Evolutionary conservation across 2,888 invertebrate genomes (phyloP).

Genomic region (Morpho achilles): DNA sequence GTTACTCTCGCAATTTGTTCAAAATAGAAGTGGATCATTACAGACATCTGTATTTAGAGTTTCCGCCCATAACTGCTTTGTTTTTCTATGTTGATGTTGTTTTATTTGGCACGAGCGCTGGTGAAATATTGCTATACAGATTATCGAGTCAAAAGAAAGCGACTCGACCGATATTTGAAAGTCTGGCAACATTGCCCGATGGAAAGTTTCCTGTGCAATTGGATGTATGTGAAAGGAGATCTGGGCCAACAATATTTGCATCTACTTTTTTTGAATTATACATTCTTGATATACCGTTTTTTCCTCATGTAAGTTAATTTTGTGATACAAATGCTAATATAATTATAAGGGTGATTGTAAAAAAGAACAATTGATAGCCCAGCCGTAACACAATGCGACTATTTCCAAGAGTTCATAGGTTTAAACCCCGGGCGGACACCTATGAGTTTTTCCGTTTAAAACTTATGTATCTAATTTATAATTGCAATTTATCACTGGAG

Average conservation of each 20-base stretch:
- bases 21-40: constrained; percentile 57
- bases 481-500: too few species aligned
- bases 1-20: constrained; percentile 59
- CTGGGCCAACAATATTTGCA: constrained; percentile 53
- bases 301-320: constrained; percentile 52
- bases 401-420: too few species aligned
- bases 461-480: too few species aligned
- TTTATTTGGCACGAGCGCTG: constrained; percentile 49
- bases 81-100: constrained; percentile 63
- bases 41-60: constrained; percentile 58
- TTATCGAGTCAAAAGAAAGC: constrained; percentile 48
- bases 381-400: too few species aligned
- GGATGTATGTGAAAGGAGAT: constrained; percentile 57
- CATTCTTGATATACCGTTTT: constrained; percentile 53
- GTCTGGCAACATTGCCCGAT: constrained; percentile 47
- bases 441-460: too few species aligned
- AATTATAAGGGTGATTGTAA: too few species aligned
- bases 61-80: constrained; percentile 56
- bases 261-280: constrained; percentile 57
- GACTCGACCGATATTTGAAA: constrained; percentile 50
- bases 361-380: too few species aligned
- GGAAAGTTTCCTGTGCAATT: constrained; percentile 56
- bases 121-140: constrained; percentile 57
- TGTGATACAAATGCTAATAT: background rate
- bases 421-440: too few species aligned